A percentile compares a stretch with the other conserved stretches of the same genome.
phyloP scores from a whole-genome alignment of 1,140 invertebrate genomes.

The Drosophila arawakana region DNA sequence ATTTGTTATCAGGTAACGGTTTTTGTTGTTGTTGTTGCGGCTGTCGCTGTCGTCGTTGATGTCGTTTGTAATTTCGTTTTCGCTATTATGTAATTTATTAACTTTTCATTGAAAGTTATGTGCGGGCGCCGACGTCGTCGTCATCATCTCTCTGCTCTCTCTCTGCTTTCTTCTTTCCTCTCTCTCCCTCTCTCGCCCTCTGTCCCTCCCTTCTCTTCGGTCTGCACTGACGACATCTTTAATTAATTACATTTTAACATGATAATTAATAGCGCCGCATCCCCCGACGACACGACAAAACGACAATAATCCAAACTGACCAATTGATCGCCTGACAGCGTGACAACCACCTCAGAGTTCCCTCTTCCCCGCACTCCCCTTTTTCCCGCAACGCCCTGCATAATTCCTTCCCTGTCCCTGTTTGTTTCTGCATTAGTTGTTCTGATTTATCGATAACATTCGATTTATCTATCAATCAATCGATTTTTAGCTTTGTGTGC shows the following conservation, averaged over 20 bases:
- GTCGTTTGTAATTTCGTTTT: slow-evolving; percentile 81
- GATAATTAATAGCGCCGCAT: slow-evolving; percentile 78
- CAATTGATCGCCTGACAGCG: slow-evolving; percentile 57
- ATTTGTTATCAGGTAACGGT: slow-evolving; percentile 70
- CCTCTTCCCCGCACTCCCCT: background rate
- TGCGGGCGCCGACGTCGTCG: slow-evolving; percentile 54
- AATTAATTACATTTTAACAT: slow-evolving; percentile 83
- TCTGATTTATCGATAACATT: background rate
- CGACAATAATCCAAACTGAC: slow-evolving; percentile 27
- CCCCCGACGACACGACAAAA: slow-evolving; percentile 46
- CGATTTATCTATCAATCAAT: background rate
- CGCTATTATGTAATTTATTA: slow-evolving; percentile 82
- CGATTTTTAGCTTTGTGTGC: too few relatives aligned
- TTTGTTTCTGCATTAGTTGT: slow-evolving; percentile 3
- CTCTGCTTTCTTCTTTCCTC: background rate
- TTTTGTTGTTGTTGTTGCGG: slow-evolving; percentile 33
- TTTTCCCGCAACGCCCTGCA: background rate
- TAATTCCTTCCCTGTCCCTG: background rate
- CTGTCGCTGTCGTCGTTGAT: slow-evolving; percentile 59
- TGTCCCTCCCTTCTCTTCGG: background rate
- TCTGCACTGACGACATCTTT: slow-evolving; percentile 74
- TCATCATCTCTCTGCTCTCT: background rate
- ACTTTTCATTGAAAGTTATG: slow-evolving; percentile 83
- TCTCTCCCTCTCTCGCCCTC: background rate
- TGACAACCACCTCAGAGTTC: slow-evolving; percentile 13